Conservation (phyloP, 2,113 vertebrate species). For the Misgurnus anguillicaudatus region DNA sequence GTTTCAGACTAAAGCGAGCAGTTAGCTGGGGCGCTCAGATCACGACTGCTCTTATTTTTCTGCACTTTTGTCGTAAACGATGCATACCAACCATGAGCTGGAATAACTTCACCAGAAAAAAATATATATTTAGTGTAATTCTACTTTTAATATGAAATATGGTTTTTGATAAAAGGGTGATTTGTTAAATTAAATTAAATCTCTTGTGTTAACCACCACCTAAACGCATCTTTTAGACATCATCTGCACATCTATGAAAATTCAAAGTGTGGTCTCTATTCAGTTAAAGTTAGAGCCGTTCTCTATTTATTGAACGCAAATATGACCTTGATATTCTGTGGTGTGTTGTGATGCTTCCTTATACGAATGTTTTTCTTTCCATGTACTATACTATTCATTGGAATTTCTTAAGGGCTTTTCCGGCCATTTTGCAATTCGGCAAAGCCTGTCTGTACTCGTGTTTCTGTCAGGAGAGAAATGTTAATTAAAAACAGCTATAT, state of each 20-base stretch:
- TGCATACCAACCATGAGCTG: slow-evolving; percentile 17
- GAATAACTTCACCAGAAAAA: not conserved
- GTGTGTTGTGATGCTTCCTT: not conserved
- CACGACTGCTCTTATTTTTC: slow-evolving; percentile 12
- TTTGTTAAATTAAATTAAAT: not conserved
- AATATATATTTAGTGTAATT: slow-evolving; percentile 9
- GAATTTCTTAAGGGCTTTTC: slow-evolving; percentile 14
- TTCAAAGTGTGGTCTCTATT: not conserved
- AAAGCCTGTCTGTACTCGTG: not conserved
- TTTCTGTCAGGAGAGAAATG: slow-evolving; percentile 5
- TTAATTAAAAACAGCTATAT: not conserved
- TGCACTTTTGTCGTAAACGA: slow-evolving; percentile 23
- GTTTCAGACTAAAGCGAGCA: slow-evolving; percentile 37
- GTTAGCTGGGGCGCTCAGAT: slow-evolving; percentile 5
- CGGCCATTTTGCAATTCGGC: not conserved
- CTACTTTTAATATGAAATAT: not conserved
- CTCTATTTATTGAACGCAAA: slow-evolving; percentile 45
- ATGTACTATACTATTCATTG: slow-evolving; percentile 3
- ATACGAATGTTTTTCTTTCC: slow-evolving; percentile 16
- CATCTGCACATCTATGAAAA: not conserved
- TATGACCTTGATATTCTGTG: slow-evolving; percentile 40
- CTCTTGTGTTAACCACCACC: slow-evolving; percentile 30
- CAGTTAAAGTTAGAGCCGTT: not conserved
- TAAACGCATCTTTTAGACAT: not conserved
- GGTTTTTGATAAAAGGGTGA: not conserved